Conservation (phyloP, 1,140 invertebrate species). For the Drosophila varians region DNA sequence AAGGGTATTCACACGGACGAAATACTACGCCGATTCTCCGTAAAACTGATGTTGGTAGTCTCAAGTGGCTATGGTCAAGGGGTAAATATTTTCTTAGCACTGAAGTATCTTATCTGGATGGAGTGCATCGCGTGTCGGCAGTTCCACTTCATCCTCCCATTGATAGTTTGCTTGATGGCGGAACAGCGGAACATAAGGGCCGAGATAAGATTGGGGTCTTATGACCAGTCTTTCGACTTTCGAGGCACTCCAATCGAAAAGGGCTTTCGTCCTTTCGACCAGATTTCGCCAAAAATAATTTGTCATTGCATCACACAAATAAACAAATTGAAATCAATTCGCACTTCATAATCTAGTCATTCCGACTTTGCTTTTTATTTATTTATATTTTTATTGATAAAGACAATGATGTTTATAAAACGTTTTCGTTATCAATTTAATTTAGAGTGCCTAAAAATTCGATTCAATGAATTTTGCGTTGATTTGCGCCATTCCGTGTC, state of each 20-base stretch:
- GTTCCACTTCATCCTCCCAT: conserved; percentile 34
- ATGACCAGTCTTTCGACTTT: background rate
- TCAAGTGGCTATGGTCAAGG: conserved; percentile 23
- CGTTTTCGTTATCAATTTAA: conserved; percentile 13
- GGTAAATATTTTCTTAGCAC: conserved; percentile 23
- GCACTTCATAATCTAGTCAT: background rate
- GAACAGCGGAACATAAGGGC: conserved; percentile 10
- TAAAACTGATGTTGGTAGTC: conserved; percentile 7
- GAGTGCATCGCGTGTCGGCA: conserved; percentile 42
- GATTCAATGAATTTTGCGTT: conserved; percentile 22
- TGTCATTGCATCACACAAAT: conserved; percentile 1
- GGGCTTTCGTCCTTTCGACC: background rate
- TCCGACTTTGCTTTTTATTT: background rate
- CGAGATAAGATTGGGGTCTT: conserved; percentile 36
- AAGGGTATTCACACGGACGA: conserved; percentile 1
- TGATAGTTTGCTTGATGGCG: conserved; percentile 28
- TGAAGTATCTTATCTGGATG: conserved; percentile 46
- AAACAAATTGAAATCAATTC: conserved; percentile 2
- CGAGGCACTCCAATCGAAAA: background rate
- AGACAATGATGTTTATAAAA: conserved; percentile 32
- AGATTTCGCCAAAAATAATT: background rate
- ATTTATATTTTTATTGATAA: conserved; percentile 19
- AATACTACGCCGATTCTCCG: background rate
- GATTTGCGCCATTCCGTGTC: conserved; percentile 18
- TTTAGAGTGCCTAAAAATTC: conserved; percentile 3